Percentiles rank a stretch among this genome's conserved stretches.
Evolutionary conservation across 2,113 vertebrate genomes (phyloP).

Genomic region (Muntiacus reevesi): DNA sequence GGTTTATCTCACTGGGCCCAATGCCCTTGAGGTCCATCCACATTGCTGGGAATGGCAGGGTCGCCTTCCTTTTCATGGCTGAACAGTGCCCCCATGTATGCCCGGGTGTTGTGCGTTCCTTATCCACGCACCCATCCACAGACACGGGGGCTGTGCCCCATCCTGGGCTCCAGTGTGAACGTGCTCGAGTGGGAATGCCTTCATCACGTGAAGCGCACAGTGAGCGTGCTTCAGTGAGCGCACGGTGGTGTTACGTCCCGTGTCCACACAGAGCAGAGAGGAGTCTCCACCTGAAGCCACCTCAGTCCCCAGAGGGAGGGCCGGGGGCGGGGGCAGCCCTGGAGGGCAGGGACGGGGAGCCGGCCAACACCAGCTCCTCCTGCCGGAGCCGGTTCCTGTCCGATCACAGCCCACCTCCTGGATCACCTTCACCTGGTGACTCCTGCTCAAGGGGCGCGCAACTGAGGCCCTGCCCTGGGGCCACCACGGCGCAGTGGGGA

Average conservation of each 20-base stretch:
- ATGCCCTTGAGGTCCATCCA: not conserved
- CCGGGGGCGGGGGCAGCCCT: accelerated
- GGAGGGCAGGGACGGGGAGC: accelerated
- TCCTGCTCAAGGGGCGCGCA: not conserved
- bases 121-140: accelerated
- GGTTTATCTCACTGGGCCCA: not conserved
- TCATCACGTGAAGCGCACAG: not conserved
- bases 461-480: not conserved
- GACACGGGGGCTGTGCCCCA: not conserved
- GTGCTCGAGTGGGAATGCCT: not conserved
- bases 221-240: not conserved
- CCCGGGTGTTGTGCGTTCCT: not conserved
- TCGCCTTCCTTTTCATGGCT: not conserved
- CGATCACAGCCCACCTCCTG: not conserved
- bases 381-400: not conserved
- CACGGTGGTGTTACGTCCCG: not conserved
- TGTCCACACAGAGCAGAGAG: not conserved
- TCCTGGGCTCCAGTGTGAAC: not conserved
- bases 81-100: accelerated
- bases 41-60: not conserved
- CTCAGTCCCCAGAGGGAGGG: not conserved
- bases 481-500: accelerated
- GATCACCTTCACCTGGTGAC: not conserved
- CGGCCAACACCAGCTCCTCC: accelerated
- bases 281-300: not conserved